Base-by-base conservation (phyloP, 2,113 vertebrate genomes). In the Cettia cetti region DNA sequence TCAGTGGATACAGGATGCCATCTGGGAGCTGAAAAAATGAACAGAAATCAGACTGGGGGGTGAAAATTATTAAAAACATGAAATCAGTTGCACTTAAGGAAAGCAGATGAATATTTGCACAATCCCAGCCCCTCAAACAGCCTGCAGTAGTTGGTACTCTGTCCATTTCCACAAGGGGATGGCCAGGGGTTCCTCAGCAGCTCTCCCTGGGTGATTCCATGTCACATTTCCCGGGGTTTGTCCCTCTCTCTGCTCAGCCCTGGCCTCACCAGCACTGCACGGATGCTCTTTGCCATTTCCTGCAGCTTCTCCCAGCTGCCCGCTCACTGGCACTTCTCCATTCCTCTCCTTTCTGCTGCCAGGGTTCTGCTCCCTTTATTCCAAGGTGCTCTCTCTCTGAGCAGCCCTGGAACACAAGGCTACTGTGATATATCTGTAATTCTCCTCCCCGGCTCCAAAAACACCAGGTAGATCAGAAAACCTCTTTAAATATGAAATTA, bases 1-100 rank as follows among this genome's bases (percentile, higher is more conserved):
- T 91, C 66, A 57, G 83, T 87, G 63, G 88, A 79, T 95, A 47
- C 76, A 95, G 79, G 88, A 96, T 96, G 70, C 95, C 96, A 95
- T 94, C 91, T 96, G 96, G 93, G 88, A 96, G 56, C 65, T 90
- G 66, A 94, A 95, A 94, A 97, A 94, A 92, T 49, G 86, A 96
- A 89, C 85, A 85, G 78, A 94, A 95, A 92, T 93, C 84, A 93
- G 69, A 86, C 42, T 0, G 10, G 13, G 13, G 49, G 31, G 26
- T 53, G 28, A 71, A 60, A 54, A 59, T 3, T 1, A 89, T 75
- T 76, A 77, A 95, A 94, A 5, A 0, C 59, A 52, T 3, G 8
- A 87, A 85, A 94, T 94, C 54, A 93, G 61, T 86, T 72, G 63
- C 50, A 79, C 63, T 96, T 94, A 56, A 4, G 24, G 70, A 64